These are phyloP conservation scores for Calephelis nemesis DNA, from an alignment of 1,140 invertebrate species.

Conservation along the genomic window DNA sequence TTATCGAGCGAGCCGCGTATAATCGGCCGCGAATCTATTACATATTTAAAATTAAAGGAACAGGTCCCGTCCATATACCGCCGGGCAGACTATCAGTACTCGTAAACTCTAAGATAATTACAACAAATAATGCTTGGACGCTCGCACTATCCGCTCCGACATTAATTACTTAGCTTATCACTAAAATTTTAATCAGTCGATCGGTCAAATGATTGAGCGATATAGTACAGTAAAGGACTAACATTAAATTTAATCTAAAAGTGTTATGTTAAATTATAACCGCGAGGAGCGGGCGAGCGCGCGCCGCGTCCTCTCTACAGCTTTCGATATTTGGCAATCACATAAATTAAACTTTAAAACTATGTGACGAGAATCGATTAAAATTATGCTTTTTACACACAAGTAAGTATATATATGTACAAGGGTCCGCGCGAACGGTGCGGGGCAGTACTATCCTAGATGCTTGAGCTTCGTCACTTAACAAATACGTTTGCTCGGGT, in stretches of 20 bases:
- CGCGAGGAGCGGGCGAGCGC: conserved; percentile 59
- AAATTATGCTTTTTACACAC: conserved; percentile 74
- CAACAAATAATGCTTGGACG: conserved; percentile 46
- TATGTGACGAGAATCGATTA: conserved; percentile 74
- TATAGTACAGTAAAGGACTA: conserved; percentile 79
- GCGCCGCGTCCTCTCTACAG: conserved; percentile 60
- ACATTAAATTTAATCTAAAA: conserved; percentile 79
- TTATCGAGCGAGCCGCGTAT: conserved; percentile 47
- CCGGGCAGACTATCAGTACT: conserved; percentile 45
- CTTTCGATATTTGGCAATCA: conserved; percentile 76
- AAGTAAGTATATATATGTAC: conserved; percentile 72
- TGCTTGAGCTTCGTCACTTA: conserved; percentile 73
- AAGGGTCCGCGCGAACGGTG: conserved; percentile 58
- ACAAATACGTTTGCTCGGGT: conserved; percentile 67
- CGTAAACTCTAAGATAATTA: conserved; percentile 60
- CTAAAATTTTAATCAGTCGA: conserved; percentile 79
- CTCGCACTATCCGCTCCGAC: conserved; percentile 35
- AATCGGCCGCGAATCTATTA: conserved; percentile 37
- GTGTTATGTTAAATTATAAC: conserved; percentile 77
- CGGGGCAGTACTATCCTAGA: conserved; percentile 54
- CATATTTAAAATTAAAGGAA: conserved; percentile 58
- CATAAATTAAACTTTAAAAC: conserved; percentile 76
- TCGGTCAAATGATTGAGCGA: conserved; percentile 78
- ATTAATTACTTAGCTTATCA: conserved; percentile 76
- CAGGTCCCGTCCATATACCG: conserved; percentile 32